Conservation (phyloP, 2,113 vertebrate species). For the Zingel zingel region DNA sequence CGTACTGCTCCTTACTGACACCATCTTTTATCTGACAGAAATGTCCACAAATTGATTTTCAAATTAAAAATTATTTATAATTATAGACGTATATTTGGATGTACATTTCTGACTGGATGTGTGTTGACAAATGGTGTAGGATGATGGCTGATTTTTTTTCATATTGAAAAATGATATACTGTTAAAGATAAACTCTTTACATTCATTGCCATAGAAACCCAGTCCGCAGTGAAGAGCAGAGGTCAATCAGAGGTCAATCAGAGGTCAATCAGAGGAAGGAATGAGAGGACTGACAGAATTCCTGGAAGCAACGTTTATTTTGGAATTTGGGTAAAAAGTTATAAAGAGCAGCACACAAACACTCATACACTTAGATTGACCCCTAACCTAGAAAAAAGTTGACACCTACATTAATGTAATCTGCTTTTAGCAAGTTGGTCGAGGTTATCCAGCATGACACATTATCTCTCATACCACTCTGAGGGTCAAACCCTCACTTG, state of each 20-base stretch:
- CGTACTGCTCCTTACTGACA: too few relatives aligned
- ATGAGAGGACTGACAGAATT: background rate
- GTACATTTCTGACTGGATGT: background rate
- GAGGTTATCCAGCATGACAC: constrained; percentile 13
- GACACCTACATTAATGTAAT: constrained; percentile 9
- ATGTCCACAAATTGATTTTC: too few relatives aligned
- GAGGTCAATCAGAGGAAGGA: background rate
- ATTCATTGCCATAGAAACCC: background rate
- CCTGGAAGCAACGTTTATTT: background rate
- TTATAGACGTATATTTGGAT: too few relatives aligned
- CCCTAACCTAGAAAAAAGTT: background rate
- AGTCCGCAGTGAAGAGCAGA: background rate
- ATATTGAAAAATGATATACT: background rate
- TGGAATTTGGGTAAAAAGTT: background rate
- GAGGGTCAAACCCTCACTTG: constrained; percentile 19
- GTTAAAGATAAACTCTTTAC: background rate
- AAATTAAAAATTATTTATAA: too few relatives aligned
- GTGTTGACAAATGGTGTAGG: background rate
- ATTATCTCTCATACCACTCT: constrained; percentile 26
- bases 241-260: background rate
- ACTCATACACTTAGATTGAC: background rate
- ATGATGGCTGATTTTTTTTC: background rate
- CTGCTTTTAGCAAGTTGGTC: constrained; percentile 43
- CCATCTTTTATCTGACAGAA: too few relatives aligned
- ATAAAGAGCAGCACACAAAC: background rate